Conservation (phyloP, 2,888 invertebrate species). For the Calephelis perditalis region DNA sequence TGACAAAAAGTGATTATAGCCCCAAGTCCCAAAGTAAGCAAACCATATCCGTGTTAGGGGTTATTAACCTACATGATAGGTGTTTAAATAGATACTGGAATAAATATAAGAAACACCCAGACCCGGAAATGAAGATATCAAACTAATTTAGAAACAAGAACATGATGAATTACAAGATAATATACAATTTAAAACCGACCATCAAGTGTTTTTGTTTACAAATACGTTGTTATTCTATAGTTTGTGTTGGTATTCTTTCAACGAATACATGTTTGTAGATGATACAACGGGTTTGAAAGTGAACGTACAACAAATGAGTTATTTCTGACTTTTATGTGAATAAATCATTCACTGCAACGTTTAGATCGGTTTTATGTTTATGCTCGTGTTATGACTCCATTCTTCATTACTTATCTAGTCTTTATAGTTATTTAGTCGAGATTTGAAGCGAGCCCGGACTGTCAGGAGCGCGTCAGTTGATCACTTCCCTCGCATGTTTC, state of each 20-base stretch:
- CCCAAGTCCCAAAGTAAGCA: too few relatives aligned
- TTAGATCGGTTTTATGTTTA: constrained; percentile 10
- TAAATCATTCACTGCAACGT: constrained; percentile 11
- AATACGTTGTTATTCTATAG: not conserved
- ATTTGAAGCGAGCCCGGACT: constrained; percentile 6
- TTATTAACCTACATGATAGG: too few relatives aligned
- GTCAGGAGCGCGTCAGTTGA: not conserved
- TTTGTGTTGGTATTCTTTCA: not conserved
- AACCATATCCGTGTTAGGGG: too few relatives aligned
- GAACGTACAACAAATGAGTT: constrained; percentile 12
- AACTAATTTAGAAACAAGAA: not conserved
- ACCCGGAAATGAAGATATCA: too few relatives aligned
- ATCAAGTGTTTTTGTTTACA: too few relatives aligned
- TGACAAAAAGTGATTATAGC: too few relatives aligned
- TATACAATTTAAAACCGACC: too few relatives aligned
- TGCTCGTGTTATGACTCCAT: constrained; percentile 9
- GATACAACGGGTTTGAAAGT: constrained; percentile 1
- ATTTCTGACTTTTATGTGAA: constrained; percentile 12
- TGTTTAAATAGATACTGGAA: too few relatives aligned
- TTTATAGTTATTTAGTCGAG: constrained; percentile 7
- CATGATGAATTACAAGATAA: not conserved
- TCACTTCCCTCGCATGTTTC: constrained; percentile 42
- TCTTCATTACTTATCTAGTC: constrained; percentile 11
- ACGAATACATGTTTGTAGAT: not conserved
- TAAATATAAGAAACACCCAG: too few relatives aligned